Evolutionary conservation across 2,797 vertebrate species (phyloP).

Genomic region (Sebastes goodei): DNA sequence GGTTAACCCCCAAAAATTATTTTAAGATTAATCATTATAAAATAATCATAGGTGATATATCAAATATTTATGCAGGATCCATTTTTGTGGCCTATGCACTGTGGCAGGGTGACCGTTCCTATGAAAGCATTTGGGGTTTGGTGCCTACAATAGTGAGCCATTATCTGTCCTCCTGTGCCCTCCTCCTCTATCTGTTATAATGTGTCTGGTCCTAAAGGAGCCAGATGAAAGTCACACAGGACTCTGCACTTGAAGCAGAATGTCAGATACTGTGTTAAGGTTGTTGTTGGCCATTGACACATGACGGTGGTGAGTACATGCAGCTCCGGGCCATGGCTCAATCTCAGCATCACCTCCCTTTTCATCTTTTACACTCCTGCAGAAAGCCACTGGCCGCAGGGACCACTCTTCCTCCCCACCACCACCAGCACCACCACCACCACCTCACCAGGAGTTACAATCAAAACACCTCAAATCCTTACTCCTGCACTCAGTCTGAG

Average conservation of each 20-base stretch:
- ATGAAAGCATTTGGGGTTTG: background rate
- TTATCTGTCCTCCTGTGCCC: background rate
- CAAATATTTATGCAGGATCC: background rate
- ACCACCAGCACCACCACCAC: too few species aligned
- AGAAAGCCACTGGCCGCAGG: constrained; percentile 12
- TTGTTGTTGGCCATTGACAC: constrained; percentile 59
- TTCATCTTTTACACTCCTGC: constrained; percentile 53
- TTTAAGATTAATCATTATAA: background rate
- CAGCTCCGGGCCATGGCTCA: constrained; percentile 13
- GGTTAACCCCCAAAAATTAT: background rate
- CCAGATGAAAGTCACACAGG: constrained; percentile 59
- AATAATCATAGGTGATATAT: background rate
- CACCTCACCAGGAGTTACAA: constrained; percentile 1
- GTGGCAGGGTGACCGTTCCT: background rate
- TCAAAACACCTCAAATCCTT: constrained; percentile 32
- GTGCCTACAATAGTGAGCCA: background rate
- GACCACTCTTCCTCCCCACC: background rate
- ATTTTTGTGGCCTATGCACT: background rate
- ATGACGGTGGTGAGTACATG: background rate
- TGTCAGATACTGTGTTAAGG: constrained; percentile 39
- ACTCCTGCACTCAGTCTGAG: background rate
- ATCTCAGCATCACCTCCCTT: constrained; percentile 38
- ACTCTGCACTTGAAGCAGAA: constrained; percentile 70
- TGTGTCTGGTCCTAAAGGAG: constrained; percentile 12
- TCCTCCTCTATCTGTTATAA: background rate